Conservation (phyloP, 2,888 invertebrate genomes). For the Hipparchia semele region DNA sequence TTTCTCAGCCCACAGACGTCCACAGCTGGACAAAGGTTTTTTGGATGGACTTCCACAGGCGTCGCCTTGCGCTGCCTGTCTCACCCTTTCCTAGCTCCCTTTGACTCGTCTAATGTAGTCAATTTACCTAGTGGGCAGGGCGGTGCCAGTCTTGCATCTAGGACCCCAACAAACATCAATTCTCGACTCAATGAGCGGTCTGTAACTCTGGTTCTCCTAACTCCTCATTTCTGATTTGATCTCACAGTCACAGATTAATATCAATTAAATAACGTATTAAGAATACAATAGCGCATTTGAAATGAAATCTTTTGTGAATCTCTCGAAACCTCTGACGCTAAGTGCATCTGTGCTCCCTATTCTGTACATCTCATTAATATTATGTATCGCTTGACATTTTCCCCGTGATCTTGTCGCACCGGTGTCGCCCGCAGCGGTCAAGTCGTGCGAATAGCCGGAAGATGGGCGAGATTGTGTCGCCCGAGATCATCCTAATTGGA, state of each 20-base stretch:
- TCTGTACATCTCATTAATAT: constrained; percentile 22
- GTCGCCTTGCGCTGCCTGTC: too few relatives aligned
- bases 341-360: constrained; percentile 7
- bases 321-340: neutral
- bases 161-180: too few relatives aligned
- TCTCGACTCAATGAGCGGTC: too few relatives aligned
- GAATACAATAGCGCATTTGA: constrained; percentile 17
- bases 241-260: neutral
- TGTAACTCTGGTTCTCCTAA: too few relatives aligned
- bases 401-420: constrained; percentile 29
- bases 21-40: too few relatives aligned
- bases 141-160: too few relatives aligned
- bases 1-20: too few relatives aligned
- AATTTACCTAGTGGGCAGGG: too few relatives aligned
- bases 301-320: constrained; percentile 6
- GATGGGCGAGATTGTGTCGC: constrained; percentile 29
- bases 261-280: neutral
- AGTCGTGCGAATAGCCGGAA: constrained; percentile 29
- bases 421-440: constrained; percentile 27
- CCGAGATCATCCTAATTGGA: constrained; percentile 31
- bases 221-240: too few relatives aligned
- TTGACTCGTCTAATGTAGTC: too few relatives aligned
- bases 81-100: too few relatives aligned
- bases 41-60: too few relatives aligned
- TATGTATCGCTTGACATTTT: constrained; percentile 29